These are phyloP conservation scores for Catocala fraxini DNA, from an alignment of 2,888 invertebrate genomes.

Conservation along the genomic window DNA sequence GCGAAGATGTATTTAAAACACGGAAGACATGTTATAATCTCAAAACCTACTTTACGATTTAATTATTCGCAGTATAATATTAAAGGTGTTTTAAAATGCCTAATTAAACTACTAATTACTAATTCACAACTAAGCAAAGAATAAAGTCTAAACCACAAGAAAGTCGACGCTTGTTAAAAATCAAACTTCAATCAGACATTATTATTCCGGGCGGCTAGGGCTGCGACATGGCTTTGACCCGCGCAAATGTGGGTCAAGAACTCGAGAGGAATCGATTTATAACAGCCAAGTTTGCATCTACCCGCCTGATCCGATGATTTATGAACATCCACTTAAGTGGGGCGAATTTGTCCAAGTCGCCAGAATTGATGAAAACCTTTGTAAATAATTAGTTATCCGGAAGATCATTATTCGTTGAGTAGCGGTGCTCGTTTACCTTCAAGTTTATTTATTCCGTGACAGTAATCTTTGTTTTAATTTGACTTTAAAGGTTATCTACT, in stretches of 20 bases:
- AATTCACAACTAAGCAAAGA: neutral
- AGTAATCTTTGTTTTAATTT: no score
- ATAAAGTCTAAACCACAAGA: neutral
- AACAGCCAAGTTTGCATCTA: conserved; percentile 44
- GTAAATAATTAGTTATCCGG: conserved; percentile 13
- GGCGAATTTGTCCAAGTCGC: conserved; percentile 8
- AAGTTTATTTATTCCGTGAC: no score
- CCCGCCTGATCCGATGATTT: conserved; percentile 35
- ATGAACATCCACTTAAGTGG: conserved; percentile 32
- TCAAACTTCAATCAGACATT: conserved; percentile 37
- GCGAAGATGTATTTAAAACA: no score
- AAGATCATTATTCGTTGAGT: neutral
- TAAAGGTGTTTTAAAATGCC: no score
- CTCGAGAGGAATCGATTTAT: conserved; percentile 75
- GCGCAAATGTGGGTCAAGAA: conserved; percentile 74
- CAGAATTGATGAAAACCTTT: conserved; percentile 13
- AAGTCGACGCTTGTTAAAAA: conserved; percentile 31
- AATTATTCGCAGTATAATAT: no score
- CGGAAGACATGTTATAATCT: no score
- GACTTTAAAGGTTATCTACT: no score
- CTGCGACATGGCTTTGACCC: conserved; percentile 80
- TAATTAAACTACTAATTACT: neutral
- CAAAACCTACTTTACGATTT: no score
- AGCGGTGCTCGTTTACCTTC: neutral
- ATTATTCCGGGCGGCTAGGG: conserved; percentile 61